Percentiles rank a stretch among this genome's conserved stretches.
Conservation (phyloP, 1,140 invertebrate species). For the Brachionus asplanchnoidis region DNA sequence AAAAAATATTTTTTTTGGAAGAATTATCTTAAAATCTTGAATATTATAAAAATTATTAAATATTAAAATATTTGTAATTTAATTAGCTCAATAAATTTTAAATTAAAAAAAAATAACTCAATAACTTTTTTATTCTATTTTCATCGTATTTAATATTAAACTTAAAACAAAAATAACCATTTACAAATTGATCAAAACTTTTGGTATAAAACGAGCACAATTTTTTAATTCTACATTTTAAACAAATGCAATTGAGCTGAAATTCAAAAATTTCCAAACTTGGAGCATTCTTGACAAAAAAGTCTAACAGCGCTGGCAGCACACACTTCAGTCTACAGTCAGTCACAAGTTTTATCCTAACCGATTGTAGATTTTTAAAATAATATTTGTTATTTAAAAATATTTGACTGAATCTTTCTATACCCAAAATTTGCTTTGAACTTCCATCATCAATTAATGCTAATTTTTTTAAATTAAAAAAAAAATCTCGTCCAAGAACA, state of each 20-base stretch:
- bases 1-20: too few relatives aligned
- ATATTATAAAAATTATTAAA: too few relatives aligned
- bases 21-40: too few relatives aligned
- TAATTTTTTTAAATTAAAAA: not conserved
- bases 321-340: not conserved
- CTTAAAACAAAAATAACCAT: not conserved
- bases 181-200: not conserved
- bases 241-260: not conserved
- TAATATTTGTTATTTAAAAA: not conserved
- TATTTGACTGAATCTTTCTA: not conserved
- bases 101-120: not conserved
- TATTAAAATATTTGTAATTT: too few relatives aligned
- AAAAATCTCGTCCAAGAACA: not conserved
- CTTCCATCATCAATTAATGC: not conserved
- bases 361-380: not conserved
- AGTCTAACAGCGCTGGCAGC: not conserved
- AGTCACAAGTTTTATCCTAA: not conserved
- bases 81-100: too few relatives aligned
- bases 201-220: not conserved
- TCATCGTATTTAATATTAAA: not conserved
- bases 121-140: conserved; percentile 6
- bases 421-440: not conserved
- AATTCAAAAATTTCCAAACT: not conserved
- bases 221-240: not conserved
- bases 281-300: not conserved